These are phyloP conservation scores for Smutsia gigantea DNA, from an alignment of 2,797 vertebrate species.

Conservation along the genomic window DNA sequence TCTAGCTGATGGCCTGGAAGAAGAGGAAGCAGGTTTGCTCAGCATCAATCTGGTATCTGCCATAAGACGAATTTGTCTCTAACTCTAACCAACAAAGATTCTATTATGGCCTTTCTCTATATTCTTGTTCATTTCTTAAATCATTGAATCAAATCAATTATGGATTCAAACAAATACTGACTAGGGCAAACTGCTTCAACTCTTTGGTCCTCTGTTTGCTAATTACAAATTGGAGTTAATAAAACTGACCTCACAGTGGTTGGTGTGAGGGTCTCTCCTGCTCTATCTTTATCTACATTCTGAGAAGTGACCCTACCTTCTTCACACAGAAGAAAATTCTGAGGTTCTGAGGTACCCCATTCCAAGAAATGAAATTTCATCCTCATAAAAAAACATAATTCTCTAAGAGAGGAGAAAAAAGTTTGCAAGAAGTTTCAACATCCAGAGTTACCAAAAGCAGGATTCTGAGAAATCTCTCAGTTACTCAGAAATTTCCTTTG, in stretches of 20 bases:
- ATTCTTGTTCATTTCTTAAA: constrained; percentile 25
- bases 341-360: neutral
- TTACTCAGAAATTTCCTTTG: constrained; percentile 10
- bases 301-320: neutral
- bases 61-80: neutral
- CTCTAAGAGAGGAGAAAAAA: neutral
- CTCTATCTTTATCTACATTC: neutral
- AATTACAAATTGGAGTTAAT: neutral
- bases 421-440: neutral
- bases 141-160: neutral
- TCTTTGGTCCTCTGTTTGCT: neutral
- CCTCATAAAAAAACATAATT: neutral
- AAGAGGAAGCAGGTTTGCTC: neutral
- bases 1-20: neutral
- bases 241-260: neutral
- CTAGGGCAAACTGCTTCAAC: neutral
- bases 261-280: neutral
- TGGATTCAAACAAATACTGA: neutral
- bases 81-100: neutral
- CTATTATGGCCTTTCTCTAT: neutral
- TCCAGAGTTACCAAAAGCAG: neutral
- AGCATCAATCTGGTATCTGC: neutral
- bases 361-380: constrained; percentile 20
- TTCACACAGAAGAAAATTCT: neutral
- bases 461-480: neutral